These are phyloP conservation scores for Agrypnus murinus DNA, from an alignment of 2,888 invertebrate species.

Conservation along the genomic window DNA sequence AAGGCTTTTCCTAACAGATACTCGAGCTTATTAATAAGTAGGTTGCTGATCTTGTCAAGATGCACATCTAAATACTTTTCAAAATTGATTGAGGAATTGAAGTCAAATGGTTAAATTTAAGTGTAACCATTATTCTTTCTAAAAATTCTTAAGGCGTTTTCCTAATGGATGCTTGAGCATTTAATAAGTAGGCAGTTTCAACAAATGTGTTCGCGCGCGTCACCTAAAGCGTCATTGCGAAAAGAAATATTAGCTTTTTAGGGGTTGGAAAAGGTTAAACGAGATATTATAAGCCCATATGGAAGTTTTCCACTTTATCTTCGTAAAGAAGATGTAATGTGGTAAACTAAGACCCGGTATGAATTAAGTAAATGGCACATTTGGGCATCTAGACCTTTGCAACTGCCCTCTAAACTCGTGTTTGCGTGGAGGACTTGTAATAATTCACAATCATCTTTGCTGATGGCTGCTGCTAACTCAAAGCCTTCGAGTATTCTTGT, in stretches of 20 bases:
- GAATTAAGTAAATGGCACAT: slow-evolving; percentile 63
- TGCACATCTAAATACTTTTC: neutral
- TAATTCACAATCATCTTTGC: slow-evolving; percentile 49
- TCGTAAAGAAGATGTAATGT: slow-evolving; percentile 59
- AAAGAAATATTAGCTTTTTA: slow-evolving; percentile 11
- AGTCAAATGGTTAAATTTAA: too few relatives aligned
- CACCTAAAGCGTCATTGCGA: slow-evolving; percentile 8
- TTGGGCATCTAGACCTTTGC: slow-evolving; percentile 59
- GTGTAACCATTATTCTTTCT: neutral
- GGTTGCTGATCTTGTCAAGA: neutral
- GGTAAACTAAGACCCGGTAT: slow-evolving; percentile 58
- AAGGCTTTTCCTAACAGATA: neutral
- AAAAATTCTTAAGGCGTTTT: neutral
- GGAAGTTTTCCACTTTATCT: slow-evolving; percentile 56
- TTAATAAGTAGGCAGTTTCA: neutral
- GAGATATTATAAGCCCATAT: slow-evolving; percentile 36
- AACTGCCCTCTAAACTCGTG: slow-evolving; percentile 57
- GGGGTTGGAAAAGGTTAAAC: slow-evolving; percentile 2
- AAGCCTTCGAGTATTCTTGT: slow-evolving; percentile 43
- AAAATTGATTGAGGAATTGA: neutral
- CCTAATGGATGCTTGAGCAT: neutral
- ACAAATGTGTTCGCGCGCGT: neutral
- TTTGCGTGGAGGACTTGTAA: slow-evolving; percentile 44
- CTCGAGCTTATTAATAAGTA: too few relatives aligned
- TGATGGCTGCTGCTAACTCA: slow-evolving; percentile 38